Base-by-base conservation (phyloP, 1,140 invertebrate species). In the Lepeophtheirus salmonis region DNA sequence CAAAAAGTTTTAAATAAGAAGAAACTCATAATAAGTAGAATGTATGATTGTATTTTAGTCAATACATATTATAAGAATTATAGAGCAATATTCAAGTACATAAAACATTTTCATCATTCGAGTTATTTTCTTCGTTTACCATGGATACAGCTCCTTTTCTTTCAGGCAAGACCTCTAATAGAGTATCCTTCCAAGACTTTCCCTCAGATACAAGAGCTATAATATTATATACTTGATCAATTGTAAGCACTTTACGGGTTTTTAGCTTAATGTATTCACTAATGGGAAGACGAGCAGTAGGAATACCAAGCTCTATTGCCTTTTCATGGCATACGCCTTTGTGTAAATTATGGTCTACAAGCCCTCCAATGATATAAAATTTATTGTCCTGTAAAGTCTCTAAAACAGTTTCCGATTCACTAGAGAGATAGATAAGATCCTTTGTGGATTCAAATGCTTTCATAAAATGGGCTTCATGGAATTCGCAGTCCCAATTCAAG, bases 141-240 rank as follows among this genome's bases (percentile, higher is more conserved):
- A 68, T 67, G 6, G 71, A 70, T 64, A 77, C 74, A 14, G 80
- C 81, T 23, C 82, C 82, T 72, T 84, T 88, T 41, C 86, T 75
- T 64, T 78, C 72, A 41, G 86, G 86, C 62, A 90, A 72, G 1
- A 86, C 84, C 67, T 80, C 72, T 41, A 89, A 73, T 64, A 97
- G 81, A 4, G 88, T 79, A 56, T 89, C 79, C 69, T 83, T 79
- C 89, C 92, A 97, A 41, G 79, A 75, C 67, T 80, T 75, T 1
- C 82, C 85, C 71, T 86, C 80, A 14, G 79, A 79, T 16, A 52
- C 50, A 26, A 87, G 79, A 64, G 78, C 75, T 17, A 97, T 69
- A 65, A 97, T 91, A 73, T 92, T 86, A 73, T 92, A 97, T 14
- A 97, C 90, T 76, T 98, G 94, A 75, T 95, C 89, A 62, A 97